Conservation (phyloP, 1,140 invertebrate genomes). For the Hyles vespertilio region DNA sequence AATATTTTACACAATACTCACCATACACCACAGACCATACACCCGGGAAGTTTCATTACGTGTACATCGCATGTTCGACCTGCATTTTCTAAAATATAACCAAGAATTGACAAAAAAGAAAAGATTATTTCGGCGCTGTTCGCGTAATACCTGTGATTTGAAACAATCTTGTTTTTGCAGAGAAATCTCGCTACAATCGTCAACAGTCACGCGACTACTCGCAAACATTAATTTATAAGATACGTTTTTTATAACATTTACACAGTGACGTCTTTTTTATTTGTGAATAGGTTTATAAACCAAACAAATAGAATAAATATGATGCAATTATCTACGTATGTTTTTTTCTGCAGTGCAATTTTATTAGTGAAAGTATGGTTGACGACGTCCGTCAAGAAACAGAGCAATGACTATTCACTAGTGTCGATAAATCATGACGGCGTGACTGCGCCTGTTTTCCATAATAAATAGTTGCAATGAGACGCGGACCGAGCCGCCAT, state of each 20-base stretch:
- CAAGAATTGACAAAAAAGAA: conserved; percentile 38
- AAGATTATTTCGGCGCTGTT: conserved; percentile 43
- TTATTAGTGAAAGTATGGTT: background rate
- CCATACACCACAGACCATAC: background rate
- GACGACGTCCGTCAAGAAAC: conserved; percentile 3
- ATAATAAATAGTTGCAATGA: conserved; percentile 40
- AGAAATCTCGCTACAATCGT: conserved; percentile 56
- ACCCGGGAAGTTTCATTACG: conserved; percentile 19
- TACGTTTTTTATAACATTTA: background rate
- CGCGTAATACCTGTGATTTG: conserved; percentile 58
- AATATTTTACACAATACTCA: conserved; percentile 6
- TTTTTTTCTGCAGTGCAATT: background rate
- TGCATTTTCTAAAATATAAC: conserved; percentile 47
- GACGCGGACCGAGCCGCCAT: conserved; percentile 28
- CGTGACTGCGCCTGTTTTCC: conserved; percentile 31
- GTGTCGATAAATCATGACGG: conserved; percentile 34
- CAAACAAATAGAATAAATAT: too few relatives aligned
- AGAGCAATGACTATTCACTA: conserved; percentile 12
- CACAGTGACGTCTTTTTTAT: background rate
- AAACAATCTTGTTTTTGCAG: conserved; percentile 57
- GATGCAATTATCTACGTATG: too few relatives aligned
- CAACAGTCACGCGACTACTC: conserved; percentile 53
- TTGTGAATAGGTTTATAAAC: too few relatives aligned
- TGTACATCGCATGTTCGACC: conserved; percentile 43
- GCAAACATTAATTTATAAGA: conserved; percentile 34